Base-by-base conservation (phyloP, 2,797 vertebrate species). In the Chaetophractus vellerosus region DNA sequence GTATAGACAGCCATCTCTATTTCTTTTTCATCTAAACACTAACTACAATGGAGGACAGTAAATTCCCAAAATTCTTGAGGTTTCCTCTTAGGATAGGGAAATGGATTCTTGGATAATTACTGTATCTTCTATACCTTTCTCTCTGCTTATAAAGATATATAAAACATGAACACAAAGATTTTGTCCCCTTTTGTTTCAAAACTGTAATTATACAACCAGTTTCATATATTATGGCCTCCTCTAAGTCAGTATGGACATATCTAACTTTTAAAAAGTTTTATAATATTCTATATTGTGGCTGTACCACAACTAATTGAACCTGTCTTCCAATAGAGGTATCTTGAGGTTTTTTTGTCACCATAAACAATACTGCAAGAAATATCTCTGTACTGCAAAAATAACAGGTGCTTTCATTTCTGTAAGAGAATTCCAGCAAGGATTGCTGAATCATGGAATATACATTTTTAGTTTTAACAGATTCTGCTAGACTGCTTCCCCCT, bases 31-130 rank as follows among this genome's bases (percentile, higher is more conserved):
- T n/a, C 15, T 31, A 12, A 9, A 24, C 26, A 3, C 6, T 1
- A 19, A 2, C 16, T 0, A 31, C 1, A 2, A 2, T 10, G 23
- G 52, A 36, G 55, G n/a, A 12, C 8, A 28, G 4, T 28, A 1
- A 2, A 12, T 14, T 26, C 31, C 41, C 71, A 9, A 2, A 7
- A 9, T 4, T 69, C 9, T 0, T 6, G 41, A 41, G 55, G 41
- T n/a, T 55, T 78, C 33, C 9, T 63, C 33, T 21, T 15, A 23
- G 11, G 61, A 36, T 36, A 38, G 16, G 63, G 21, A 76, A 61
- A 38, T 38, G 9, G 24, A 41, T 64, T 31, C 18, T n/a, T 52
- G n/a, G 12, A 45, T 38, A 26, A 48, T 15, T 21, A 19, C 21
- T 15, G 0, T 38, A 19, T 55, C 41, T 69, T 61, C 11, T 61